Base-by-base conservation (phyloP, 2,888 invertebrate genomes). In the Eudasyphora cyanicolor region DNA sequence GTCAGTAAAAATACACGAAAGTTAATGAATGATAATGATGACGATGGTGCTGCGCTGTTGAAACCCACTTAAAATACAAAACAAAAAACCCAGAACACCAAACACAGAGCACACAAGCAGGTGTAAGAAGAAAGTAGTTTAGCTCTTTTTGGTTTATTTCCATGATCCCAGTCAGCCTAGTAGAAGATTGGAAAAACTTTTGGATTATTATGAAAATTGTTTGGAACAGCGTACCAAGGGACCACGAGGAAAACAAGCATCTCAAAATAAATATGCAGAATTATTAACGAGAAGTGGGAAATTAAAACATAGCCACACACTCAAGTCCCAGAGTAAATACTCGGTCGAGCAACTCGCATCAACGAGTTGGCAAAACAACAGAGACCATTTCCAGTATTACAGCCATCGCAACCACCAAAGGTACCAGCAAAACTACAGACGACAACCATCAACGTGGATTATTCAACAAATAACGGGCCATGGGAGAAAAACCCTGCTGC, bases 361-460 rank as follows among this genome's bases (percentile, higher is more conserved):
- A 27, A 57, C 57, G 57, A 57, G 57, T 57, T 27, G 10, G 24
- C 10, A 67, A 12, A 21, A 42, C 24, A 42, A 29, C 27, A 27
- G 60, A 27, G 24, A 24, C 57, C 42, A 45, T 12, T n/a, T n/a
- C n/a, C n/a, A n/a, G n/a, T n/a, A n/a, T n/a, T n/a, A n/a, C 12
- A 45, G 8, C 17, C 19, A 35, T 10, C 12, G 32, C 51, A 54
- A 67, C 14, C 49, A n/a, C 24, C 21, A 60, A 1, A 42, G 29
- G 45, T 10, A 19, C 21, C 38, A 49, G 12, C 35, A 35, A 35
- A 35, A 14, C 49, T n/a, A n/a, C n/a, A n/a, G n/a, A n/a, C n/a
- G n/a, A n/a, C n/a, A 64, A 76, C 71, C 67, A 78, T 86, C 90
- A 90, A 88, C 75, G 90, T 90, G 90, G 90, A 91, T 90, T 90